Percentiles rank a stretch among this genome's conserved stretches.
Conservation (phyloP, 2,888 invertebrate species). For the Acleris holmiana region DNA sequence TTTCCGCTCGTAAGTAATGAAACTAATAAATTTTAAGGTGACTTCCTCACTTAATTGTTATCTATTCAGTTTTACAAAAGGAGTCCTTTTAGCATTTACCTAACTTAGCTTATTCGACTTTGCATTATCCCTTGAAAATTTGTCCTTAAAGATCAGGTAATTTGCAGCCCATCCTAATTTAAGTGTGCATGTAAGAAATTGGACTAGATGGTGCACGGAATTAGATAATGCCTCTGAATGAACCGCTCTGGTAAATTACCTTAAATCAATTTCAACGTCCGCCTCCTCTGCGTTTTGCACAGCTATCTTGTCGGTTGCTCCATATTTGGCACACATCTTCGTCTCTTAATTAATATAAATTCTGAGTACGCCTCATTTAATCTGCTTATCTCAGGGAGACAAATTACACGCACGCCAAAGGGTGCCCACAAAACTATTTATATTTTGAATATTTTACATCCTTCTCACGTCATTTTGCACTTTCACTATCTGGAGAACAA, state of each 20-base stretch:
- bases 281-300: slow-evolving; percentile 57
- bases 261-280: slow-evolving; percentile 58
- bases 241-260: slow-evolving; percentile 54
- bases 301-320: slow-evolving; percentile 63
- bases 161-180: slow-evolving; percentile 42
- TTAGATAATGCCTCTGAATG: slow-evolving; percentile 45
- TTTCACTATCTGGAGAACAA: slow-evolving; percentile 15
- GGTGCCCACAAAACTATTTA: background rate
- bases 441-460: background rate
- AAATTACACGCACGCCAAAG: background rate
- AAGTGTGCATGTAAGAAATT: slow-evolving; percentile 55
- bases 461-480: slow-evolving; percentile 5
- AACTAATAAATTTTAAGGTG: too few relatives aligned
- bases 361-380: background rate
- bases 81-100: too few relatives aligned
- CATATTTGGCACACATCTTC: slow-evolving; percentile 72
- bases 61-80: too few relatives aligned
- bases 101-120: too few relatives aligned
- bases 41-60: too few relatives aligned
- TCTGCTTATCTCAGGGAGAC: background rate
- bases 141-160: background rate
- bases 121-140: too few relatives aligned
- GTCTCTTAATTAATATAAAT: background rate
- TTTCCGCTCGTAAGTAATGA: too few relatives aligned
- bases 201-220: slow-evolving; percentile 50